Percentiles rank a stretch among this genome's conserved stretches.
Evolutionary conservation across 2,797 vertebrate species (phyloP).

Genomic region (Limosa lapponica): DNA sequence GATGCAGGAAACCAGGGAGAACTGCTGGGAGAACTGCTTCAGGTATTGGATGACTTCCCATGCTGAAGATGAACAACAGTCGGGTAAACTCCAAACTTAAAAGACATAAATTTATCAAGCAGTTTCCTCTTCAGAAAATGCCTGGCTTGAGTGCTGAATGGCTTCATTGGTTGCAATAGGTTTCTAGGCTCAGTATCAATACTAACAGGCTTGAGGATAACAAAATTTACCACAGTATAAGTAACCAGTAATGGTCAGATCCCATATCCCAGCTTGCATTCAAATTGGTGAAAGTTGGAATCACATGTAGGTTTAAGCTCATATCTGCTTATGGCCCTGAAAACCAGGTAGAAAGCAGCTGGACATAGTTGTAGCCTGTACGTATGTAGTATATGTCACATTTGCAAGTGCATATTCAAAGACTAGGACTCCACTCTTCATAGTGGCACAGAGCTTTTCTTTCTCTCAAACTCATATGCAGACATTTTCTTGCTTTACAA

Average conservation of each 20-base stretch:
- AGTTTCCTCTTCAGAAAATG: not conserved
- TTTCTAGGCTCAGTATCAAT: not conserved
- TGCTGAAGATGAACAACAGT: not conserved
- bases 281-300: not conserved
- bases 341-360: not conserved
- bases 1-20: not conserved
- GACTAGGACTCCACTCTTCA: not conserved
- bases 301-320: not conserved
- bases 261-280: not conserved
- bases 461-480: not conserved
- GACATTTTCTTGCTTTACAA: not conserved
- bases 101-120: not conserved
- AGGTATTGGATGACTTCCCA: not conserved
- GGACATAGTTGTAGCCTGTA: not conserved
- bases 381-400: fast-evolving
- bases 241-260: not conserved
- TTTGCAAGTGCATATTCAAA: not conserved
- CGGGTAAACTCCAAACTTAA: not conserved
- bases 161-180: not conserved
- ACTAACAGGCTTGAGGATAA: not conserved
- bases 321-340: not conserved
- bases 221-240: not conserved
- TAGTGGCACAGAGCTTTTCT: not conserved
- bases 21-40: not conserved
- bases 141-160: not conserved